Evolutionary conservation across 2,113 vertebrate species (phyloP), one percentile per base, ranked within the genome.

Genomic region (Peromyscus maniculatus): DNA sequence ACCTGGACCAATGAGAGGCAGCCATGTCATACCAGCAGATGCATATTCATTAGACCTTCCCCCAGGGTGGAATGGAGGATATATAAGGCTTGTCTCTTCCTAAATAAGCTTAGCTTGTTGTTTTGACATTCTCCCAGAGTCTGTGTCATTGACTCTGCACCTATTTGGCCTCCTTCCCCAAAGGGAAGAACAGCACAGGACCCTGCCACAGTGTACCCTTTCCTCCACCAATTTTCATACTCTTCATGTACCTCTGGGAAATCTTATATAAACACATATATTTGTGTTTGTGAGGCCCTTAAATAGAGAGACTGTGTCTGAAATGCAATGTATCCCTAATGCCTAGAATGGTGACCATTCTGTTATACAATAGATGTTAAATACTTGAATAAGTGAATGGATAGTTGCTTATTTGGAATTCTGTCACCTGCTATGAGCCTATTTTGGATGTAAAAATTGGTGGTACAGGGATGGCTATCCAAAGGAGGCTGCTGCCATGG

Each of bases 391-490:
- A 74, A 91, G 33, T 90, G 33, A 64, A 52, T 67, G 36, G 52
- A 43, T 82, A 66, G 87, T 96, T 94, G 72, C 21, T 83, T 93
- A 87, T 21, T 67, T 94, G 59, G 33, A 92, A 82, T 87, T 93
- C 21, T 89, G 1, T 15, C 8, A 67, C 26, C 67, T 86, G 33
- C 71, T 74, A 1, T 78, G 43, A 89, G 31, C n/a, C 33, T 80
- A 46, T 91, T 66, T 43, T 57, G 26, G n/a, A 1, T 66, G 39
- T 64, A 86, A 46, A 31, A 86, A 21, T 19, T 28, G 39, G 9
- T 31, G 59, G 39, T 26, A 3, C 26, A 46, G 26, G 83, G 0
- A 49, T 19, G 4, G 7, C 15, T 33, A 8, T 16, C 64, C 12
- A 26, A 86, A 8, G 59, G 57, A 28, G 4, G 39, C 57, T 43